Conservation (phyloP, 2,113 vertebrate species). For the Papio anubis region DNA sequence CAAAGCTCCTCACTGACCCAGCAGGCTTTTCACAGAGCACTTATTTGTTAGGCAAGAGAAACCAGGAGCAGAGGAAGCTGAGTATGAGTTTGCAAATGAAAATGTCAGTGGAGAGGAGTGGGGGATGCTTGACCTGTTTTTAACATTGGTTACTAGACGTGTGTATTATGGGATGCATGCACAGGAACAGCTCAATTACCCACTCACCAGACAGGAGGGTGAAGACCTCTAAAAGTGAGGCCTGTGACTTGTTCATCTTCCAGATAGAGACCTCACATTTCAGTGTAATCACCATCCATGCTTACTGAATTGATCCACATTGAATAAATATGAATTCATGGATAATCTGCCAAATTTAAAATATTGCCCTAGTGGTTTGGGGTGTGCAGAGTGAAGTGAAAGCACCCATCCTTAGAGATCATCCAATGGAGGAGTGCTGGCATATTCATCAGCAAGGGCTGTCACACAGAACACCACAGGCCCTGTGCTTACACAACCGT, state of each 20-base stretch:
- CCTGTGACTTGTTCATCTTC: neutral
- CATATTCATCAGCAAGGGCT: no score
- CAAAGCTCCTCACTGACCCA: neutral
- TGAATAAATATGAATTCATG: neutral
- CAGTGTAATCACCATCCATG: no score
- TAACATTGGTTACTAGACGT: no score
- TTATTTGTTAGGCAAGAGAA: neutral
- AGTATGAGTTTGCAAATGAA: neutral
- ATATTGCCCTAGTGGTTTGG: rapidly evolving
- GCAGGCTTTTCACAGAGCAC: neutral
- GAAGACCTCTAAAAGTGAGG: neutral
- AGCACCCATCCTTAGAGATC: neutral
- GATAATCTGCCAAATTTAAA: rapidly evolving
- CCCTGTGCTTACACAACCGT: rapidly evolving
- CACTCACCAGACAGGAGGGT: rapidly evolving
- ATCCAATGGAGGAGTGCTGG: rapidly evolving
- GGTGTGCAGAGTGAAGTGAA: rapidly evolving
- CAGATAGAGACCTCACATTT: no score
- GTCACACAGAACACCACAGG: neutral
- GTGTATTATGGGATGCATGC: rapidly evolving
- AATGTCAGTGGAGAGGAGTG: neutral
- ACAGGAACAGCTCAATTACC: neutral
- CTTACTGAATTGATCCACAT: no score
- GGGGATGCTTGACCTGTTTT: rapidly evolving
- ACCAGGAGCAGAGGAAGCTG: neutral